Base-by-base conservation (phyloP, 2,113 vertebrate species). In the Salminus brasiliensis region DNA sequence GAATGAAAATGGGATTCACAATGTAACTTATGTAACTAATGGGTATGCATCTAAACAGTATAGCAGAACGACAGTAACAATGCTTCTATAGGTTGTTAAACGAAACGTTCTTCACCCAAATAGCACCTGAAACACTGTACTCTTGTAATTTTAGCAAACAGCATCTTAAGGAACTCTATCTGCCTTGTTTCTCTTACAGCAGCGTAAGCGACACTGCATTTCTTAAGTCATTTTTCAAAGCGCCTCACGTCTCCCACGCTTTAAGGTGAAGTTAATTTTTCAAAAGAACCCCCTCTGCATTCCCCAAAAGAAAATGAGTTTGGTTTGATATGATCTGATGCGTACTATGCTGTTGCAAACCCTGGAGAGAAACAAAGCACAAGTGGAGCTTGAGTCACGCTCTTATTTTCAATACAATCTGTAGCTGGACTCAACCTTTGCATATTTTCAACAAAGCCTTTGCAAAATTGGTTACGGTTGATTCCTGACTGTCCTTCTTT, bases 211-310 rank as follows among this genome's bases (percentile, higher is more conserved):
- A 15, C 23, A 41, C 16, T n/a, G 71, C 25, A 29, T 53, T 43
- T 69, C 65, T 65, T 11, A 25, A 73, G 36, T 45, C 25, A n/a
- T 21, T 55, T 77, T 60, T 59, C 43, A 9, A 45, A 78, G 49
- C 69, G 29, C n/a, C 29, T 57, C 15, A 68, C 25, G 36, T 39
- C 47, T 70, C 32, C 18, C 16, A 25, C 7, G 25, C 30, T 68
- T 68, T 53, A 76, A 55, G 32, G 21, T 47, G 21, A 53, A 57
- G 32, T 59, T 47, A 4, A 59, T 59, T 53, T 66, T 66, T 76
- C 3, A 81, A 63, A 65, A n/a, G 52, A 62, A 55, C 45, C 59
- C 57, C 27, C 55, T 29, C 5, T 63, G 27, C 29, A 74, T 74
- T 47, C 27, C 27, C 10, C 45, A 41, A 63, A 32, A 47, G 39